Percentiles rank a stretch among this genome's conserved stretches.
These are phyloP conservation scores for Hyles lineata DNA, from an alignment of 2,888 invertebrate genomes.

Conservation along the genomic window DNA sequence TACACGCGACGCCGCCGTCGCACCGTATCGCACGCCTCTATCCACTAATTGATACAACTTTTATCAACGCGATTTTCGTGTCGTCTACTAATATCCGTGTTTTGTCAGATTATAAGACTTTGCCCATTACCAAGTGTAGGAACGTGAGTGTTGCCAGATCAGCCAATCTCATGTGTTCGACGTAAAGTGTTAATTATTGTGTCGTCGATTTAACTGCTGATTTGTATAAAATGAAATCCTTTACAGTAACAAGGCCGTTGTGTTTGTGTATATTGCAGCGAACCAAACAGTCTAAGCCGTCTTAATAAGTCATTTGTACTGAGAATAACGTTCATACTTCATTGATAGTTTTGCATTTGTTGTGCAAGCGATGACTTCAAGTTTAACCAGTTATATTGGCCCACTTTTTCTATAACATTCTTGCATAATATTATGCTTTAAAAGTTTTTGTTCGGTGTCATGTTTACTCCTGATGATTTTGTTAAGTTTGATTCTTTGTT, in stretches of 20 bases:
- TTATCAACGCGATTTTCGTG: constrained; percentile 57
- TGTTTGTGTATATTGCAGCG: constrained; percentile 40
- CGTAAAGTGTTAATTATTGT: constrained; percentile 22
- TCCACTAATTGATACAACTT: constrained; percentile 45
- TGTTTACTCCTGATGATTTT: not conserved
- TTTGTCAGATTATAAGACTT: not conserved
- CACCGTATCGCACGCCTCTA: constrained; percentile 48
- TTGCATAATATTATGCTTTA: constrained; percentile 29
- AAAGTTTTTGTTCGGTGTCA: not conserved
- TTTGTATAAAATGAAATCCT: constrained; percentile 31
- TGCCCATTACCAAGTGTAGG: constrained; percentile 1
- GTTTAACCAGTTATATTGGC: constrained; percentile 44
- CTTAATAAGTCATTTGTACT: not conserved
- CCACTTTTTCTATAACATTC: constrained; percentile 38
- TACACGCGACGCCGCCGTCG: constrained; percentile 63
- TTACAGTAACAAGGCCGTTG: constrained; percentile 55
- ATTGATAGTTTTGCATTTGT: constrained; percentile 37
- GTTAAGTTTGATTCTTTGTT: not conserved
- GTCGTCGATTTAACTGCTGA: constrained; percentile 23
- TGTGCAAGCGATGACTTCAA: constrained; percentile 51
- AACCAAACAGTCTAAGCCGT: constrained; percentile 38
- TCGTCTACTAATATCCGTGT: constrained; percentile 4
- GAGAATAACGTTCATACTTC: constrained; percentile 8
- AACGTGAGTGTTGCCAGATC: not conserved
- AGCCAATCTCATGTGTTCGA: not conserved